Evolutionary conservation across 2,888 invertebrate species (phyloP).

Genomic region (Mesoligia furuncula): DNA sequence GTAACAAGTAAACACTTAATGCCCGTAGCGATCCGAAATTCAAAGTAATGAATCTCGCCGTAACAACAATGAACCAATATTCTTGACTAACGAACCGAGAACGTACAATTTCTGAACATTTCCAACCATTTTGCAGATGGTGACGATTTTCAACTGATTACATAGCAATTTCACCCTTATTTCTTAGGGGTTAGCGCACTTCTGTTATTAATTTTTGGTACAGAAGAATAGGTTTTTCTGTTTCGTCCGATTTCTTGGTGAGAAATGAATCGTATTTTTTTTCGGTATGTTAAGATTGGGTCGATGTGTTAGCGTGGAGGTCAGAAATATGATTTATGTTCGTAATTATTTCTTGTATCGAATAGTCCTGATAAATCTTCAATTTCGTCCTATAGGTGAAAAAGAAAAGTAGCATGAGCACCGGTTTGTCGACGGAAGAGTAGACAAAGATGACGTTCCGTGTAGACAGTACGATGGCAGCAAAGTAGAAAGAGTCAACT

Average conservation of each 20-base stretch:
- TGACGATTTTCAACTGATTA: conserved; percentile 81
- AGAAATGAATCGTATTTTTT: conserved; percentile 53
- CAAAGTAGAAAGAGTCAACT: too few species aligned
- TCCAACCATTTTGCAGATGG: conserved; percentile 80
- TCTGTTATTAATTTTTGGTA: conserved; percentile 71
- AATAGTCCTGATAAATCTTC: conserved; percentile 10
- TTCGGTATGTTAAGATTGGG: conserved; percentile 21
- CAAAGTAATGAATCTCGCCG: conserved; percentile 75
- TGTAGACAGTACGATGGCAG: too few species aligned
- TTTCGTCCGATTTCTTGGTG: conserved; percentile 43
- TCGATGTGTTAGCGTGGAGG: conserved; percentile 14
- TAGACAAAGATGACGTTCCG: too few species aligned
- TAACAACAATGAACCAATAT: conserved; percentile 82
- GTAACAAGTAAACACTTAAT: conserved; percentile 58
- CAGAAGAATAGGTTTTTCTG: conserved; percentile 59
- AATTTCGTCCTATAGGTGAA: neutral
- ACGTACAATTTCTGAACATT: conserved; percentile 79
- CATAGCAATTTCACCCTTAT: conserved; percentile 82
- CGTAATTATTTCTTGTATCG: conserved; percentile 23
- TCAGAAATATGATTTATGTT: conserved; percentile 24
- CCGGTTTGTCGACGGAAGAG: too few species aligned
- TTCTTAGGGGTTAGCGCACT: conserved; percentile 70
- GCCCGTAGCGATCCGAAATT: conserved; percentile 51
- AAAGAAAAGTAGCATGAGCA: too few species aligned
- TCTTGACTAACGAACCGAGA: conserved; percentile 82